A percentile compares a stretch with the other conserved stretches of the same genome.
Conservation (phyloP, 2,797 vertebrate genomes). For the Sebastes goodei region DNA sequence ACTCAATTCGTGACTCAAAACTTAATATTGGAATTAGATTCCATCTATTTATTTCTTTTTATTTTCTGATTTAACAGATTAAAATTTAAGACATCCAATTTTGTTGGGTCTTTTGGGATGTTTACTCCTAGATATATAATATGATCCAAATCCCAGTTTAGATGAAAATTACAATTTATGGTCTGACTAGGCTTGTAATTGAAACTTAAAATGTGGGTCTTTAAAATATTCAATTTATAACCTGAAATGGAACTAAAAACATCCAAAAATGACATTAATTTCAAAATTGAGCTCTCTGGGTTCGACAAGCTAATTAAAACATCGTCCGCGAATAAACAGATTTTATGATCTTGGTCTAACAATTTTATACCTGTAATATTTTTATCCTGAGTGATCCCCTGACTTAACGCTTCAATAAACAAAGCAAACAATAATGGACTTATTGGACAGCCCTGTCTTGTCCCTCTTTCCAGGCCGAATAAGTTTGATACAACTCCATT, state of each 20-base stretch:
- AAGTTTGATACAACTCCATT: too few species aligned
- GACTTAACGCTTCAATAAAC: not conserved
- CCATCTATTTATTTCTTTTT: not conserved
- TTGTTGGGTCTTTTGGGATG: not conserved
- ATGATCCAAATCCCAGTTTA: not conserved
- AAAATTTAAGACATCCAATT: not conserved
- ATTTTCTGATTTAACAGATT: not conserved
- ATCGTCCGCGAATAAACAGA: not conserved
- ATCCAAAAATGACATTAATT: not conserved
- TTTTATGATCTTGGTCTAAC: not conserved
- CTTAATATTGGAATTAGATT: not conserved
- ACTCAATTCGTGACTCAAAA: not conserved
- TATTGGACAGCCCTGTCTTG: not conserved
- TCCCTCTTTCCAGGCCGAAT: too few species aligned
- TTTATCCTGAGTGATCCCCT: not conserved
- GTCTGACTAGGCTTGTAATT: not conserved
- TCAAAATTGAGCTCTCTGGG: not conserved
- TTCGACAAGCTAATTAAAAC: not conserved
- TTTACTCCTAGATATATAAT: not conserved
- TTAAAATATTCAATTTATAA: not conserved
- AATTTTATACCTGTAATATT: not conserved
- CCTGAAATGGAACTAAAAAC: not conserved
- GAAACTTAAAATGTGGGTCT: not conserved
- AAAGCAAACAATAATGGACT: not conserved
- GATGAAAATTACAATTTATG: not conserved